Percentiles rank a stretch among this genome's conserved stretches.
phyloP scores from a whole-genome alignment of 2,113 vertebrate species.

The Anolis carolinensis region DNA sequence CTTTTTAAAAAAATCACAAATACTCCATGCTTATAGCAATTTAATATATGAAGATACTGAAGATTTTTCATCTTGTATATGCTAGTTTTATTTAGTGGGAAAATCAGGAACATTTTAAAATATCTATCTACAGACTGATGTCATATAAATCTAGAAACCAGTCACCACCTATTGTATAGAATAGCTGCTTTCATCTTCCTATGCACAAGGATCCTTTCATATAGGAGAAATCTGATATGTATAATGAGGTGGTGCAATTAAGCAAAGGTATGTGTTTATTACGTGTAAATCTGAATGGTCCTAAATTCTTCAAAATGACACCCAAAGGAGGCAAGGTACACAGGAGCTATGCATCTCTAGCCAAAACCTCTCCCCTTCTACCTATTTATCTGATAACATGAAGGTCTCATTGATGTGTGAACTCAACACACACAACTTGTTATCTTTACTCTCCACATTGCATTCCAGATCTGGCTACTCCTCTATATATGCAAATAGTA shows the following conservation, averaged over 20 bases:
- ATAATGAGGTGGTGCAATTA: no score
- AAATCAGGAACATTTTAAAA: background rate
- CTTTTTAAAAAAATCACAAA: background rate
- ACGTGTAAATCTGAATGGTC: no score
- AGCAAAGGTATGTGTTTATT: no score
- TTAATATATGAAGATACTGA: background rate
- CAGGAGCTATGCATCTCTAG: no score
- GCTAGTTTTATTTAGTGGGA: background rate
- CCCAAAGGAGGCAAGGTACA: no score
- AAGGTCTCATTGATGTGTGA: background rate
- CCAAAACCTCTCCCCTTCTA: no score
- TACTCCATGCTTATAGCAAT: background rate
- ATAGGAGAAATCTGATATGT: no score
- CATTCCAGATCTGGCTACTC: background rate
- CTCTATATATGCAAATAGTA: background rate
- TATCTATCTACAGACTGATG: no score
- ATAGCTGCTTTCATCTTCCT: background rate
- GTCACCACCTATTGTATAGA: background rate
- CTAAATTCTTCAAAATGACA: background rate
- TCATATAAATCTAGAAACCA: background rate
- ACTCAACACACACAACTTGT: background rate
- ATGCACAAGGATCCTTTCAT: background rate
- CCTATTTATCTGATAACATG: no score
- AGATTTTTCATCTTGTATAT: background rate
- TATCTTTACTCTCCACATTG: constrained; percentile 1